Percentiles rank a stretch among this genome's conserved stretches.
phyloP scores from a whole-genome alignment of 2,113 vertebrate genomes.

The Xiphophorus maculatus region DNA sequence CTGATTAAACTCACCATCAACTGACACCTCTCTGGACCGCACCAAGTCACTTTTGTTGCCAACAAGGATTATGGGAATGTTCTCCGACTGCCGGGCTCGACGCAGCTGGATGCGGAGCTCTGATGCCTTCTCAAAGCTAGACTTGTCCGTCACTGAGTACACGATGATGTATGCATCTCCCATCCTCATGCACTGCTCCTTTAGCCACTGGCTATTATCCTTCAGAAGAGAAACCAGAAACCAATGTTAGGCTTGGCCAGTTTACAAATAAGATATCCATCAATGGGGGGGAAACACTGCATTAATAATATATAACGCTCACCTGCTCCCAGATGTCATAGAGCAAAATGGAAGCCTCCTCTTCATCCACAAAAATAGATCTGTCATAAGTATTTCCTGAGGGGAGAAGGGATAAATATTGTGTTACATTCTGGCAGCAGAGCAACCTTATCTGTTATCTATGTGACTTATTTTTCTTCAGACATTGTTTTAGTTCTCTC shows the following conservation, averaged over 20 bases:
- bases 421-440: slow-evolving; percentile 29
- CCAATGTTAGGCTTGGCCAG: background rate
- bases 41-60: slow-evolving; percentile 98
- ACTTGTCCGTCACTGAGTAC: slow-evolving; percentile 97
- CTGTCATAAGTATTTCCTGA: slow-evolving; percentile 95
- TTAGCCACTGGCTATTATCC: slow-evolving; percentile 94
- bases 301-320: slow-evolving; percentile 54
- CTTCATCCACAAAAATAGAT: slow-evolving; percentile 91
- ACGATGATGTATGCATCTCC: slow-evolving; percentile 98
- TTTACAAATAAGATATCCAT: slow-evolving; percentile 1
- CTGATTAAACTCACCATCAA: slow-evolving; percentile 87
- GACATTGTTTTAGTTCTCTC: background rate
- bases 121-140: slow-evolving; percentile 97
- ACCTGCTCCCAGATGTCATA: slow-evolving; percentile 99
- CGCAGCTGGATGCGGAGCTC: slow-evolving; percentile 95
- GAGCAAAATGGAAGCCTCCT: slow-evolving; percentile 91
- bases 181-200: slow-evolving; percentile 97
- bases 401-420: slow-evolving; percentile 15
- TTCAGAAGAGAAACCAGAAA: slow-evolving; percentile 55
- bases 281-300: background rate
- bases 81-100: slow-evolving; percentile 92
- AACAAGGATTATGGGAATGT: slow-evolving; percentile 98
- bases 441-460: background rate
- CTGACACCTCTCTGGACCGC: slow-evolving; percentile 94
- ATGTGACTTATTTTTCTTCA: slow-evolving; percentile 15